Percentiles rank a stretch among this genome's conserved stretches.
Conservation (phyloP, 2,113 vertebrate genomes). For the Arizona elegans region DNA sequence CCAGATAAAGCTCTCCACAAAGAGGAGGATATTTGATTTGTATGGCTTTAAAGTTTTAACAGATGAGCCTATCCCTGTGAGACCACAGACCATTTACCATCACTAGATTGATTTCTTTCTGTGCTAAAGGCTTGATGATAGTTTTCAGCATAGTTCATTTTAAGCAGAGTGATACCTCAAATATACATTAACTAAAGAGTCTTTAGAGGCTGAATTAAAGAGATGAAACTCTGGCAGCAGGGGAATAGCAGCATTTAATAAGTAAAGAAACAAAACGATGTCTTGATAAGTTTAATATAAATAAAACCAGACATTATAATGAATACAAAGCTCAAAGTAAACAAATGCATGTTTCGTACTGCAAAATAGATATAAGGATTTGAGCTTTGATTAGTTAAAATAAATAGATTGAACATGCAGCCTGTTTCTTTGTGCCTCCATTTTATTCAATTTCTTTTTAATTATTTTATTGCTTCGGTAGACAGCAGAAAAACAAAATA, state of each 20-base stretch:
- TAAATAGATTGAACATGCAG: conserved; percentile 2
- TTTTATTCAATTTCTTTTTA: not conserved
- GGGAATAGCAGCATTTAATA: conserved; percentile 41
- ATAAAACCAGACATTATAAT: conserved; percentile 29
- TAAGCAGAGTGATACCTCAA: conserved; percentile 59
- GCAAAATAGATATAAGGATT: not conserved
- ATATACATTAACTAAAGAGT: conserved; percentile 59
- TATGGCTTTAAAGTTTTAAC: conserved; percentile 65
- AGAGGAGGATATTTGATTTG: conserved; percentile 58
- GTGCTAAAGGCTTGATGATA: conserved; percentile 47
- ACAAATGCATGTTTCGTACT: conserved; percentile 18
- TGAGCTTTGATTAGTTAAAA: conserved; percentile 13
- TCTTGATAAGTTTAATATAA: conserved; percentile 43
- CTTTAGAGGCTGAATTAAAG: conserved; percentile 59
- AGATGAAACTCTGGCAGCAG: conserved; percentile 38
- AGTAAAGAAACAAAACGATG: conserved; percentile 38
- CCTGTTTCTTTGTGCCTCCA: not conserved
- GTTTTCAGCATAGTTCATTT: conserved; percentile 62
- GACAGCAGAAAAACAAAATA: not conserved
- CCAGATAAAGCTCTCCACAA: conserved; percentile 46
- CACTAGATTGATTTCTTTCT: conserved; percentile 62
- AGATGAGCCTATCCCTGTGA: conserved; percentile 58
- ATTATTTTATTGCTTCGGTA: not conserved
- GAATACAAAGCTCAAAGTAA: conserved; percentile 25
- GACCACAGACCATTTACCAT: conserved; percentile 58